Base-by-base conservation (phyloP, 2,888 invertebrate genomes). In the Melanostoma mellinum region DNA sequence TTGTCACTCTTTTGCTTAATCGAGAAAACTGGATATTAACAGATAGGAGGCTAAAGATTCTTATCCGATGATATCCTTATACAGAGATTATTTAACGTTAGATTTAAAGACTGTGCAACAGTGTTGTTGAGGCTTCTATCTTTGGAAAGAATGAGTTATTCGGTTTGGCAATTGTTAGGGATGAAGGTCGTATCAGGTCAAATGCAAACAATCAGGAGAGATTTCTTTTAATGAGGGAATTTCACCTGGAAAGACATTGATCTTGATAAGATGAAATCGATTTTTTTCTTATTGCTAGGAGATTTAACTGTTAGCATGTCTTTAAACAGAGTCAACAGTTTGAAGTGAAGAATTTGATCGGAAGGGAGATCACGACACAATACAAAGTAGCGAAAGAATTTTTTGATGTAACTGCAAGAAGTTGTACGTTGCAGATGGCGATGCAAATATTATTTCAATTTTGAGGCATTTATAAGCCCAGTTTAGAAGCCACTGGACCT, bases 11-110 rank as follows among this genome's bases (percentile, higher is more conserved):
- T 33, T 30, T 30, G 53, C 2, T 36, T 40, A n/a, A 40, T 8
- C 53, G 32, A 48, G 9, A 38, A n/a, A 42, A 35, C 56, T n/a
- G 30, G 35, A 38, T 46, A 55, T n/a, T 33, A 40, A 53, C 6
- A 9, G 48, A 53, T 10, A 33, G 32, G 6, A 50, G 46, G 10
- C 20, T 53, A 30, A 46, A 67, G 74, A 81, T 76, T 55, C 33
- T 50, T 10, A 72, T 79, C 20, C 78, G 68, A 74, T 63, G 56
- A 9, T 38, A 68, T 76, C 81, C 72, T 81, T 81, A 61, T 72
- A 61, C 35, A 58, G 72, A 60, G 42, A 65, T 71, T 58, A 75
- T 60, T 75, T 58, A 53, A 65, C 65, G 40, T 63, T 32, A 35
- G 52, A 76, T n/a, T 76, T 72, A 44, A 33, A 72, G 69, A 71